phyloP scores from a whole-genome alignment of 2,113 vertebrate species.

The Athene noctua region DNA sequence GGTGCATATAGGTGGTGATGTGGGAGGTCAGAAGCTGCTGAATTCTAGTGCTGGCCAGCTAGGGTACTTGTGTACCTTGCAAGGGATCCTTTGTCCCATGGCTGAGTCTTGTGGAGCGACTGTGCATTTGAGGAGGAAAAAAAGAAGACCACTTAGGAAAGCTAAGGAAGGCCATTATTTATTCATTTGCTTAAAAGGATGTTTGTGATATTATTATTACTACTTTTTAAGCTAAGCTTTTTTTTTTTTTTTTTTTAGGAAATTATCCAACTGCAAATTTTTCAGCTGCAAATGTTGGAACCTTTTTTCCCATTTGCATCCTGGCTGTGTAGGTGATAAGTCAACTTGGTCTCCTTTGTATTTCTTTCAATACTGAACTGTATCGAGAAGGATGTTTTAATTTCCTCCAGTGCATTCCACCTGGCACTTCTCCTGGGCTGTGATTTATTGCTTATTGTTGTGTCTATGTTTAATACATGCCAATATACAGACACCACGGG shows the following conservation, averaged over 20 bases:
- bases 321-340: background rate
- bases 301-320: background rate
- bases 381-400: constrained; percentile 64
- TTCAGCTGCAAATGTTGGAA: background rate
- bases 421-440: constrained; percentile 56
- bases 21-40: background rate
- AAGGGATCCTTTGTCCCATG: background rate
- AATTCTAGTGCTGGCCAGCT: background rate
- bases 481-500: background rate
- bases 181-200: background rate
- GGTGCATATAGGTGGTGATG: accelerated
- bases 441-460: constrained; percentile 69
- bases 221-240: background rate
- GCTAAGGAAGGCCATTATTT: background rate
- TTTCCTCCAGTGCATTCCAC: constrained; percentile 55
- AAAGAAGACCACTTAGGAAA: background rate
- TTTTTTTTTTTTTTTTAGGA: background rate
- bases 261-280: background rate
- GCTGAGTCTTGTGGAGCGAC: background rate
- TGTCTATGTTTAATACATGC: constrained; percentile 52
- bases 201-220: background rate
- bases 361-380: constrained; percentile 41
- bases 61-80: background rate
- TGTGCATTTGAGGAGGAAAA: background rate
- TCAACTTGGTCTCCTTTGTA: constrained; percentile 38